Conservation (phyloP, 1,140 invertebrate species). For the Apis mellifera region Amel_HAv3.1 CM009940.2:3878501-3879000, state of each 20-base stretch:
- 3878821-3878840: not conserved
- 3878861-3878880: not conserved
- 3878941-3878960: no score
- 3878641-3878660: not conserved
- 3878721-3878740: not conserved
- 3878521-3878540: no score
- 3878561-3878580: not conserved
- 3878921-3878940: no score
- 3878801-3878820: not conserved
- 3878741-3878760: not conserved
- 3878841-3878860: not conserved
- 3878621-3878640: not conserved
- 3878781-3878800: not conserved
- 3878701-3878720: conserved; percentile 2
- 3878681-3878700: not conserved
- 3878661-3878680: not conserved
- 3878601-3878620: not conserved
- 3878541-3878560: not conserved
- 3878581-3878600: not conserved
- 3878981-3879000: no score
- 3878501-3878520: not conserved
- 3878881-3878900: no score
- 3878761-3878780: not conserved
- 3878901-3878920: no score
- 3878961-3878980: no score